Evolutionary conservation across 2,797 vertebrate genomes (phyloP).

Genomic region (Macropus fuliginosus): DNA sequence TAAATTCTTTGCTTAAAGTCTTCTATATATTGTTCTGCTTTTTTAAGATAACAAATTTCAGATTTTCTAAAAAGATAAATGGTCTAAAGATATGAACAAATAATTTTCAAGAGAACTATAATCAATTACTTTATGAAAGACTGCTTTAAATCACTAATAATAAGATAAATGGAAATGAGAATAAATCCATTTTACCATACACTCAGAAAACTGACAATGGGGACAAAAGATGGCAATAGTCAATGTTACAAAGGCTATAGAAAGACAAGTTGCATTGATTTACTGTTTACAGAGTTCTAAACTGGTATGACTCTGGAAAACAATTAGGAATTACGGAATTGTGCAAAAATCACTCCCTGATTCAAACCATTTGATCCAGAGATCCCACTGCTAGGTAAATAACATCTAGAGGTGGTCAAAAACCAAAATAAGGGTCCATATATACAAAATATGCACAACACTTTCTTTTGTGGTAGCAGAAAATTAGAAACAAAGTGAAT

Average conservation of each 20-base stretch:
- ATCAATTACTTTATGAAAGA: background rate
- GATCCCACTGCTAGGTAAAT: background rate
- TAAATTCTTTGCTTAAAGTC: background rate
- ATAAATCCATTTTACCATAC: background rate
- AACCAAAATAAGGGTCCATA: too few species aligned
- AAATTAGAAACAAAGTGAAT: too few species aligned
- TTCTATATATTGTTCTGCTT: background rate
- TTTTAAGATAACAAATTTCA: background rate
- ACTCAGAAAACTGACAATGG: background rate
- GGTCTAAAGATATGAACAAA: background rate
- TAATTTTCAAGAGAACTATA: background rate
- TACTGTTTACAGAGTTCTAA: background rate
- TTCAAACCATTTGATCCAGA: background rate
- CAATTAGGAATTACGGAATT: background rate
- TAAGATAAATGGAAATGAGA: background rate
- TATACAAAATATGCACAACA: too few species aligned
- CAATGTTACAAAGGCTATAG: background rate
- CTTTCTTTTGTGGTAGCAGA: too few species aligned
- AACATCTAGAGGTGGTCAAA: too few species aligned
- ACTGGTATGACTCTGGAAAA: background rate
- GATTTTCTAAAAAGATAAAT: background rate
- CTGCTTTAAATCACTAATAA: background rate
- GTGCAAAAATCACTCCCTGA: background rate
- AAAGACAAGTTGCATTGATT: background rate
- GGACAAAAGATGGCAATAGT: background rate